phyloP scores from a whole-genome alignment of 2,113 vertebrate species.

The Anoplopoma fimbria region DNA sequence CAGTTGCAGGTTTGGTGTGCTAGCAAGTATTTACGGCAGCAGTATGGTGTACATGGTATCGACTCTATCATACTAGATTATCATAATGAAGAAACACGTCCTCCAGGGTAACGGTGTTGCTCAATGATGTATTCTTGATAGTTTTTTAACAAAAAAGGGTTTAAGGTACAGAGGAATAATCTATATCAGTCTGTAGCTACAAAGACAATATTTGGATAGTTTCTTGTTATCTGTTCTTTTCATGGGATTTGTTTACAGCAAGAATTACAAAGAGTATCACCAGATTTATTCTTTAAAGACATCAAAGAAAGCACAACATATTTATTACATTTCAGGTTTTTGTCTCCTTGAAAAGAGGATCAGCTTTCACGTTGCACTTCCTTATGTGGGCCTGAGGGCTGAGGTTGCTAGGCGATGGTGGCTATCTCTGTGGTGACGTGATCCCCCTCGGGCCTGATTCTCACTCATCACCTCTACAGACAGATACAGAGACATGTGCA shows the following conservation, averaged over 20 bases:
- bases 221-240: neutral
- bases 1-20: neutral
- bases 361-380: conserved; percentile 75
- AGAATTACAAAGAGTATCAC: neutral
- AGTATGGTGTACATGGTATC: neutral
- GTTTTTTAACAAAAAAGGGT: neutral
- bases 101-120: neutral
- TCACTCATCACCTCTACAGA: conserved; percentile 77
- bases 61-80: neutral
- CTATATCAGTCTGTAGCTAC: neutral
- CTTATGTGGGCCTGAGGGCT: conserved; percentile 66
- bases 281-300: conserved; percentile 8
- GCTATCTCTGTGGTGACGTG: conserved; percentile 74
- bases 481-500: conserved; percentile 43
- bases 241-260: conserved; percentile 6
- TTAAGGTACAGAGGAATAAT: neutral
- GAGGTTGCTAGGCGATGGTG: conserved; percentile 78
- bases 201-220: neutral
- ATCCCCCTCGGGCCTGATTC: conserved; percentile 71
- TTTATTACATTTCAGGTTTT: conserved; percentile 41
- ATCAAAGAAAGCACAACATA: conserved; percentile 20
- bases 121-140: neutral
- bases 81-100: neutral
- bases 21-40: neutral
- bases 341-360: conserved; percentile 69